Evolutionary conservation across 2,888 invertebrate species (phyloP), one percentile per base, ranked within the genome.

Genomic region (Xestia rhomboidea): DNA sequence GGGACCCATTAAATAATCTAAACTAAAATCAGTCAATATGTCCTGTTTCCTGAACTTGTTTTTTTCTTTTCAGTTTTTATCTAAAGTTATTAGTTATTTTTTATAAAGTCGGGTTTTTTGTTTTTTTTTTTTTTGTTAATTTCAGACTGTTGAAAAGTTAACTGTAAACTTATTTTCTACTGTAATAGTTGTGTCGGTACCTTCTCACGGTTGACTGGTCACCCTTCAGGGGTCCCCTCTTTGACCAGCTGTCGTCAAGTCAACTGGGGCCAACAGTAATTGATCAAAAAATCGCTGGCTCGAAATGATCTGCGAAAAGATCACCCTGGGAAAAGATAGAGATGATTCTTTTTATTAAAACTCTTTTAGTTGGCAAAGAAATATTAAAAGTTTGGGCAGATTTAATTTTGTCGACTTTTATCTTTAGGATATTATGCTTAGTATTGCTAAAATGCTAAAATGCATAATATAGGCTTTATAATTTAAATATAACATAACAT

Each of bases 241-340:
- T 76, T 78, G 86, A 79, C 88, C 87, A 84, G 84, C 84, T 87
- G 88, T 76, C 81, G 81, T 30, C 64, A 69, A 84, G 79, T 79
- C 85, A 81, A 87, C 79, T 85, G 82, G 51, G 84, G 86, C 79
- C 82, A 84, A 88, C 68, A 60, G 80, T 86, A 82, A 88, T 87
- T 88, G 86, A 82, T 86, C 79, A 75, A 76, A 88, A 82, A 84
- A 46, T 64, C 77, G 49, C 5, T 75, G 81, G 79, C 18, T 62
- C 51, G 84, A 71, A 73, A 63, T 76, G 24, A 66, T 68, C 63
- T 57, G 15, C 24, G 27, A 67, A 72, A 72, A 74, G 15, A 62
- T 49, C n/a, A 13, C 34, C 15, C 21, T 38, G 41, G 34, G 24
- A 67, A 73, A 68, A 44, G 18, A 74, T 41, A 44, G 49, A 41